phyloP scores from a whole-genome alignment of 2,888 invertebrate genomes.

The Lochmaea crataegi region DNA sequence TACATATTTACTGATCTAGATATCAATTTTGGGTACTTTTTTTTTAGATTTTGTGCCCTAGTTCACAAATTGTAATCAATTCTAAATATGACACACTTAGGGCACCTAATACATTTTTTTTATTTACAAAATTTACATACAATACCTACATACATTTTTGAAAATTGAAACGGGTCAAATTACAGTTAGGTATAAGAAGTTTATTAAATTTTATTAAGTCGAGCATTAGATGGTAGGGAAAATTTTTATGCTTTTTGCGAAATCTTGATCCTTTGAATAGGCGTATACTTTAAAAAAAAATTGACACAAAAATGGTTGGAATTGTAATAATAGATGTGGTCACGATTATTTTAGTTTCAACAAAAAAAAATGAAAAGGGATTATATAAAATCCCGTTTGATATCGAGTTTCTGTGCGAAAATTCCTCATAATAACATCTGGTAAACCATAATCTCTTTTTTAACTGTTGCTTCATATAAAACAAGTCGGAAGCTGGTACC shows the following conservation, averaged over 20 bases:
- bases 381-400: not conserved
- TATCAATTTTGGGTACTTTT: not conserved
- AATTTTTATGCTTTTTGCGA: too few relatives aligned
- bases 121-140: not conserved
- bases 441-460: not conserved
- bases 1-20: too few relatives aligned
- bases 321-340: not conserved
- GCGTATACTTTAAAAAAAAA: too few relatives aligned
- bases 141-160: not conserved
- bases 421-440: constrained; percentile 1
- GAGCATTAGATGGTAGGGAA: not conserved
- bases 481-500: not conserved
- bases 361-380: not conserved
- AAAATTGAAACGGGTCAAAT: not conserved
- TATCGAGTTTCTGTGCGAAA: constrained; percentile 6
- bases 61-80: not conserved
- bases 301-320: too few relatives aligned
- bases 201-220: not conserved
- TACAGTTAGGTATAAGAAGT: too few relatives aligned
- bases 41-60: constrained; percentile 1
- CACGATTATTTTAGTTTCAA: not conserved
- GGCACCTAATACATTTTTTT: not conserved
- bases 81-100: not conserved
- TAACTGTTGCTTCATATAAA: not conserved
- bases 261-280: too few relatives aligned